Evolutionary conservation across 2,113 vertebrate genomes (phyloP), one percentile per base, ranked within the genome.

Genomic region (Rhynchopsitta pachyrhyncha): DNA sequence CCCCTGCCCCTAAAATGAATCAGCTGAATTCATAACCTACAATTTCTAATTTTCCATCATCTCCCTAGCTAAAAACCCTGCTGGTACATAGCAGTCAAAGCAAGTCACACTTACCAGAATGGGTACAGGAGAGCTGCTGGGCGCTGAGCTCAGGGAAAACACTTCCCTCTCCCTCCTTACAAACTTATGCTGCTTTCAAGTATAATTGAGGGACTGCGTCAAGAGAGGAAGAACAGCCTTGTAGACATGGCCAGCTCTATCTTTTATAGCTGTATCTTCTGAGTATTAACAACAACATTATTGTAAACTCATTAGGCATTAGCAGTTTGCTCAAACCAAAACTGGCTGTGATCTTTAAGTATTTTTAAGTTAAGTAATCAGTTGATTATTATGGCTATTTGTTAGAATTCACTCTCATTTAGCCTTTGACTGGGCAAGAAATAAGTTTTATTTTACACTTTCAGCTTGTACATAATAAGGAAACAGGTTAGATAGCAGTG

Each of bases 81-180:
- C 52, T 78, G 37, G 37, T 37, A 55, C 28, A n/a, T 25, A 20
- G 57, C 33, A 85, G 62, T n/a, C 44, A 77, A 55, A 50, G 35
- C 28, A 42, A 71, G 83, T 49, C 53, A 49, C 18, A 3, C 39
- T 81, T 52, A 52, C 17, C 10, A 62, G 23, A 88, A 66, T 8
- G 19, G 37, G 24, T 55, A 27, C n/a, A 63, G 69, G 28, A 62
- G 22, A 70, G 15, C 35, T 70, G 64, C 71, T 82, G 70, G 53
- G 22, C 24, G 27, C 35, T 4, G 5, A 0, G 1, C 59, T 41
- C 22, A 15, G 7, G 52, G 28, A 42, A n/a, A 75, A 78, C 0
- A 1, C 5, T 33, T 83, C 28, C 8, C 10, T 68, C 39, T 64
- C 57, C 17, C 44, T 76, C 25, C 44, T 64, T 60, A 35, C 10